phyloP scores from a whole-genome alignment of 2,888 invertebrate species.

The Diaperis boleti region DNA sequence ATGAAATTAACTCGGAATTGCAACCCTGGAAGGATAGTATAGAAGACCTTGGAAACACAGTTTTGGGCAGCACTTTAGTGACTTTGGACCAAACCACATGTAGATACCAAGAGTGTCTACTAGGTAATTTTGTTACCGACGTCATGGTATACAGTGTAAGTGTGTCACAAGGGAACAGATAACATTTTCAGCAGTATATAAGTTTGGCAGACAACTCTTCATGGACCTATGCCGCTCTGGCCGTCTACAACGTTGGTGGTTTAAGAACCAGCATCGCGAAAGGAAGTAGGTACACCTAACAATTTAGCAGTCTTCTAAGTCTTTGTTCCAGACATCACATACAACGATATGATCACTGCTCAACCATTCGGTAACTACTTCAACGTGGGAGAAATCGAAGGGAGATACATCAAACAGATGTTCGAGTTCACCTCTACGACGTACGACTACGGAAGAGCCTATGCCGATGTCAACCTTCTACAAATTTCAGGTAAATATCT shows the following conservation, averaged over 20 bases:
- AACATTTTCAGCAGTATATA: constrained; percentile 64
- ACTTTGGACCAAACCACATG: constrained; percentile 70
- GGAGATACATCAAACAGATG: constrained; percentile 73
- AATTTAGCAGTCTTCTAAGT: constrained; percentile 58
- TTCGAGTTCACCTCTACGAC: constrained; percentile 71
- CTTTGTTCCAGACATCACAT: constrained; percentile 74
- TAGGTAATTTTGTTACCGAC: constrained; percentile 80
- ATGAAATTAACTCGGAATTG: constrained; percentile 45
- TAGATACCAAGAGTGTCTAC: constrained; percentile 75
- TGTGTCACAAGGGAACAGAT: too few species aligned
- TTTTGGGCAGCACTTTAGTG: constrained; percentile 50
- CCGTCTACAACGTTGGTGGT: constrained; percentile 76
- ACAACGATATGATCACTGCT: constrained; percentile 75
- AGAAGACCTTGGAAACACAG: constrained; percentile 44
- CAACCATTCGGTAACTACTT: constrained; percentile 84
- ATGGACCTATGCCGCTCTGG: constrained; percentile 78
- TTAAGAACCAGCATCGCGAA: constrained; percentile 75
- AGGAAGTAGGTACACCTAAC: constrained; percentile 76
- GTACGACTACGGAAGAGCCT: constrained; percentile 61
- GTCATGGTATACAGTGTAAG: constrained; percentile 76
- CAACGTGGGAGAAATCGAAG: constrained; percentile 78
- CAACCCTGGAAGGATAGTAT: constrained; percentile 49
- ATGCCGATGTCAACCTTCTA: constrained; percentile 68
- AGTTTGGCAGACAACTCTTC: constrained; percentile 65
- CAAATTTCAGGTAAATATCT: constrained; percentile 70